Conservation (phyloP, 2,113 vertebrate species). For the Guaruba guarouba region DNA sequence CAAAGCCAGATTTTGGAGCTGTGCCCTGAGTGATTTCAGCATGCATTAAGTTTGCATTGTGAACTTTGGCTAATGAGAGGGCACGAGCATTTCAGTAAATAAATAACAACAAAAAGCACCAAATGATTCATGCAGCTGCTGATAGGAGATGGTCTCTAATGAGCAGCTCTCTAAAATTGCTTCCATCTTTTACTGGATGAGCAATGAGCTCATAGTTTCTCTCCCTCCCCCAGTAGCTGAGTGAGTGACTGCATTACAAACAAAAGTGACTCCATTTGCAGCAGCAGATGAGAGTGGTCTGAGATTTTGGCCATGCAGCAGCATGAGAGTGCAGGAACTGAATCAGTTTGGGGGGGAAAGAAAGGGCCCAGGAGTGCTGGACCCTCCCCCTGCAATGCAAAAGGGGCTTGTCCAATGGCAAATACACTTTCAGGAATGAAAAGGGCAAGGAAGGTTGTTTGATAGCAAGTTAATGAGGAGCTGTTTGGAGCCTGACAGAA, state of each 20-base stretch:
- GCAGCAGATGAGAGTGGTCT: not conserved
- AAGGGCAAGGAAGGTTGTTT: not conserved
- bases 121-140: not conserved
- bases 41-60: not conserved
- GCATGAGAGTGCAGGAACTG: not conserved
- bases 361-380: not conserved
- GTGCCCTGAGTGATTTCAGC: not conserved
- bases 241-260: not conserved
- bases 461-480: slow-evolving; percentile 26
- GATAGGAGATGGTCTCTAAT: not conserved
- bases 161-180: not conserved
- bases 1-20: not conserved
- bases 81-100: not conserved
- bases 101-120: not conserved
- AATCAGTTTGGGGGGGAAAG: not conserved
- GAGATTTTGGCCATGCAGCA: not conserved
- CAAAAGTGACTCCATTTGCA: not conserved
- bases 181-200: not conserved
- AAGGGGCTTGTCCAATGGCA: not conserved
- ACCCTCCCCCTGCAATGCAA: not conserved
- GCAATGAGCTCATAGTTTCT: not conserved
- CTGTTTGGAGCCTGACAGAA: not conserved
- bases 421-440: not conserved
- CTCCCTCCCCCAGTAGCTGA: not conserved
- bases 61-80: not conserved